Percentiles rank a stretch among this genome's conserved stretches.
phyloP scores from a whole-genome alignment of 2,888 invertebrate genomes.

The Emmelina monodactyla region DNA sequence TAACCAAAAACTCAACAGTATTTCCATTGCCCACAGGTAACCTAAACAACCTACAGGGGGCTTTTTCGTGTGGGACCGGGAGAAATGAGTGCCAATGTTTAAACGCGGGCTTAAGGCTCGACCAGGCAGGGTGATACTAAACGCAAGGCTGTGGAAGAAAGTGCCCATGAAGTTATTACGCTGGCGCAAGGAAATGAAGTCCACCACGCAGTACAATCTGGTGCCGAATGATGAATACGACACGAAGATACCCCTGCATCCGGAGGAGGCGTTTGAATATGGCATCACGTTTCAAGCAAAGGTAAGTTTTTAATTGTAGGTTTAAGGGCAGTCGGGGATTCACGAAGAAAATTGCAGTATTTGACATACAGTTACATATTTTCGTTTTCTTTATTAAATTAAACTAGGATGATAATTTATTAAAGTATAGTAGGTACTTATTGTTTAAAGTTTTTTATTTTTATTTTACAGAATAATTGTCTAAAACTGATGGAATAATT shows the following conservation, averaged over 20 bases:
- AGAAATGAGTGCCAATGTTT: constrained; percentile 41
- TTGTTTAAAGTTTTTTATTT: no score
- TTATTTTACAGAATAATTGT: no score
- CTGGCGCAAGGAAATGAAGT: constrained; percentile 76
- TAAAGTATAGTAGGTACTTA: no score
- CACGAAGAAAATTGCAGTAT: no score
- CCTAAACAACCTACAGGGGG: no score
- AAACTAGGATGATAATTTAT: no score
- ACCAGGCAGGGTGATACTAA: constrained; percentile 42
- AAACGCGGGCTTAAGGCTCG: constrained; percentile 39
- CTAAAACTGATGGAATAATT: no score
- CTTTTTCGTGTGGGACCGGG: constrained; percentile 9
- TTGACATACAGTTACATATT: no score
- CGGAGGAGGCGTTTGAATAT: constrained; percentile 96
- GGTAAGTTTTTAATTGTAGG: constrained; percentile 67
- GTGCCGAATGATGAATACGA: constrained; percentile 97
- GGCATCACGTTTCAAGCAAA: constrained; percentile 98
- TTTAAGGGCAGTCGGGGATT: no score
- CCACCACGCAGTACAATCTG: constrained; percentile 89
- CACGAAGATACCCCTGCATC: constrained; percentile 93
- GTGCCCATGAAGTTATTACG: constrained; percentile 51
- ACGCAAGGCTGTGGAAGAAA: constrained; percentile 41
- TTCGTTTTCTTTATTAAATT: no score
- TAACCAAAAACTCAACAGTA: no score
- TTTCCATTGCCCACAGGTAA: no score